Evolutionary conservation across 1,140 invertebrate species (phyloP).

Genomic region (Globodera ellingtonae): DNA sequence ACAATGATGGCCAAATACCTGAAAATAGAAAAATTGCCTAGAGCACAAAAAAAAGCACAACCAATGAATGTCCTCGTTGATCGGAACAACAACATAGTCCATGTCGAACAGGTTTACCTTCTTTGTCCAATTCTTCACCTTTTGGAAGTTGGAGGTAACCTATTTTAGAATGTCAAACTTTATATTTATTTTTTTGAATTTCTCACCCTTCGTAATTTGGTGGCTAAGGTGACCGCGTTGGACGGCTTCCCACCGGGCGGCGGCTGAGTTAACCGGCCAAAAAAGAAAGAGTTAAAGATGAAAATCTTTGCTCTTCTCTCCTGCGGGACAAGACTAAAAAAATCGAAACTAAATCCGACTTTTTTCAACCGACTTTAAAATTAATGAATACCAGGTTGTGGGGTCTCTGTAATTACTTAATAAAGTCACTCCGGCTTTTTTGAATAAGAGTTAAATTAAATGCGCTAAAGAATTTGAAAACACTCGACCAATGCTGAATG

Average conservation of each 20-base stretch:
- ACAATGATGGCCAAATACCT: slow-evolving; percentile 89
- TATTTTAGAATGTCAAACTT: background rate
- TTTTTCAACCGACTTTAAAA: too few relatives aligned
- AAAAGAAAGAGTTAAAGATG: slow-evolving; percentile 52
- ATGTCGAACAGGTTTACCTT: slow-evolving; percentile 93
- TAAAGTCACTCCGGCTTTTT: too few relatives aligned
- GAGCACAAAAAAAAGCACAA: slow-evolving; percentile 20
- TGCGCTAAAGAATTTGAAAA: background rate
- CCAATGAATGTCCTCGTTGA: slow-evolving; percentile 95
- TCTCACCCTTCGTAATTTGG: slow-evolving; percentile 25
- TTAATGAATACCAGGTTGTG: too few relatives aligned
- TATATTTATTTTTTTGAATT: background rate
- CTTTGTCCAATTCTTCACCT: slow-evolving; percentile 82
- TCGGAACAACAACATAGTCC: slow-evolving; percentile 93
- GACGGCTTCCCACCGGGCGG: slow-evolving; percentile 29
- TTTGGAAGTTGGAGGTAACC: slow-evolving; percentile 70
- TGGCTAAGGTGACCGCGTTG: slow-evolving; percentile 22
- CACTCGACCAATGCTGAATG: slow-evolving; percentile 43
- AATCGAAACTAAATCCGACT: background rate
- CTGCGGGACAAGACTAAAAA: slow-evolving; percentile 36
- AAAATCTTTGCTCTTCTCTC: slow-evolving; percentile 37
- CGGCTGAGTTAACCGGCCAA: slow-evolving; percentile 69
- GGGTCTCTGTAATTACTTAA: too few relatives aligned
- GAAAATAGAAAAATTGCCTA: slow-evolving; percentile 6
- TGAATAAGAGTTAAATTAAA: too few relatives aligned